Evolutionary conservation across 2,113 vertebrate genomes (phyloP), one percentile per base, ranked within the genome.

Genomic region (Oxyura jamaicensis): DNA sequence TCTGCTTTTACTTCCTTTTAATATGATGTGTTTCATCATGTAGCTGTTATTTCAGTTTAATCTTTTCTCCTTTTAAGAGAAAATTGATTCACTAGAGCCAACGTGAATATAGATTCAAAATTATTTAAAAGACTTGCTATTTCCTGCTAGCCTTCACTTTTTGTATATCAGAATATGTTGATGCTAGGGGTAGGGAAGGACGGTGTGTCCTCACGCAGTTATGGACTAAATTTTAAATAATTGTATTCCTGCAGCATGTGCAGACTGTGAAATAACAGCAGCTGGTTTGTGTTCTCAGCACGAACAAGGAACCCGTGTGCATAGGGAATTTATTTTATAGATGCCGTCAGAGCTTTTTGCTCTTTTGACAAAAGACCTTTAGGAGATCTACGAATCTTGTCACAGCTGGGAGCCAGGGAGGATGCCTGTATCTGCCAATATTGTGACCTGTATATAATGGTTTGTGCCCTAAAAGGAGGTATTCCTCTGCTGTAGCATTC

Each of bases 321-420:
- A 65, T 56, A 46, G 21, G 65, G 80, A 72, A 66, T 68, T 75
- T 60, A 17, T 89, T 92, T 89, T 41, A 65, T 48, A 58, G 62
- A 82, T 92, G 81, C 69, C 83, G 84, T 76, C 23, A 6, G 58
- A 82, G 48, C 53, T 83, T 85, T 95, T 91, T 86, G 42, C 73
- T 75, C 77, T 91, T 80, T 74, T 69, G 46, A 60, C 58, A 75
- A 93, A 93, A 72, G 42, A 74, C 83, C 86, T 65, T 53, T 31
- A 80, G 83, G 79, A 60, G 21, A 80, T 88, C 26, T 88, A 41
- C 67, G 73, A 50, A 65, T 78, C 72, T 88, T 66, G 39, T n/a
- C 19, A 2, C 52, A 94, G 60, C 66, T 46, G 28, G 58, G 53
- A 91, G 53, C 69, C 77, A 59, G 41, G 23, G 39, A 75, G 48